Percentiles rank a stretch among this genome's conserved stretches.
Conservation (phyloP, 2,888 invertebrate species). For the Drosophila prostipennis region DNA sequence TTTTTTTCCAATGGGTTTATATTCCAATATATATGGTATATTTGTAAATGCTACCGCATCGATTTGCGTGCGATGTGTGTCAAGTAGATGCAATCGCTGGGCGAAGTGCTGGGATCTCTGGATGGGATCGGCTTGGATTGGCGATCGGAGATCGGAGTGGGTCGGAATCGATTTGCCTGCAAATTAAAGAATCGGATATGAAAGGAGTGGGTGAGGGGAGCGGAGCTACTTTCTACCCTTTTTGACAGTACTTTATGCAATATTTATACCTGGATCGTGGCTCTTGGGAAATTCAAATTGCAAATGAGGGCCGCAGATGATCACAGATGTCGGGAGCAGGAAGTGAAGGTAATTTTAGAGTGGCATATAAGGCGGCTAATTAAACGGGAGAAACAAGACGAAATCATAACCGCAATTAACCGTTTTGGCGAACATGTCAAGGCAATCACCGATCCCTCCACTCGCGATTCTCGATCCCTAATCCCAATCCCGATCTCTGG, state of each 20-base stretch:
- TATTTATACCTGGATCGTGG: constrained; percentile 37
- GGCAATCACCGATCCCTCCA: constrained; percentile 37
- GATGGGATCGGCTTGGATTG: background rate
- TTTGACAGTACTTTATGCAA: constrained; percentile 48
- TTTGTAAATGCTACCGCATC: constrained; percentile 75
- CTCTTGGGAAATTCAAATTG: constrained; percentile 67
- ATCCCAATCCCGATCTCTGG: constrained; percentile 32
- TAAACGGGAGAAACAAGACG: constrained; percentile 45
- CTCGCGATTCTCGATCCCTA: constrained; percentile 1
- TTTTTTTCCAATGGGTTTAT: constrained; percentile 5
- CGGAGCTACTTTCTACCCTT: constrained; percentile 61
- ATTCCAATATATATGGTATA: constrained; percentile 20
- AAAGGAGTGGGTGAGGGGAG: constrained; percentile 11
- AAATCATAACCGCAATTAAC: constrained; percentile 76
- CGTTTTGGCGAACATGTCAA: constrained; percentile 70
- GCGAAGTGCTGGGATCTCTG: constrained; percentile 10
- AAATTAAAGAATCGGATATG: constrained; percentile 75
- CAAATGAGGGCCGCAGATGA: constrained; percentile 45
- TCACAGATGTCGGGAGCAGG: constrained; percentile 60
- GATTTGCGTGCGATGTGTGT: constrained; percentile 80
- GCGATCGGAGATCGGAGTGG: constrained; percentile 26
- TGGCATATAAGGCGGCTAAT: constrained; percentile 49
- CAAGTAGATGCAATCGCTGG: constrained; percentile 77
- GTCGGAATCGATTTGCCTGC: constrained; percentile 74
- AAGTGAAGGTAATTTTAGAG: constrained; percentile 48